Conservation (phyloP, 2,113 vertebrate genomes). For the Lontra canadensis region DNA sequence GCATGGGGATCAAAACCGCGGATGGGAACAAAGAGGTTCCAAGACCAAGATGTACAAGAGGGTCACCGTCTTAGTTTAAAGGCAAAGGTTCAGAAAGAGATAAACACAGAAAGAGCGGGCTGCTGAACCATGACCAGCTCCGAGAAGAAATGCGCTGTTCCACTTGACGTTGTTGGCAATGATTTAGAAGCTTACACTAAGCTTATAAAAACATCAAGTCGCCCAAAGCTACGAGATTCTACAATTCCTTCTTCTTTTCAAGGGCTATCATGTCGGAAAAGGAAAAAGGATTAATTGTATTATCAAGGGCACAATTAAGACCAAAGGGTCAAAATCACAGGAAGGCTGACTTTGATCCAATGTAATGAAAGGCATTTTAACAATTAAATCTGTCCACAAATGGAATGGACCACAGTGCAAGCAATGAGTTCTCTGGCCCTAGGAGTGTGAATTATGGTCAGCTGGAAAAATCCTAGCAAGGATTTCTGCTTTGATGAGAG, state of each 20-base stretch:
- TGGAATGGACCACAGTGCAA: neutral
- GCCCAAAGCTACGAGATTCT: neutral
- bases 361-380: conserved; percentile 20
- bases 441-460: conserved; percentile 11
- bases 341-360: conserved; percentile 32
- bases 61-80: neutral
- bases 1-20: neutral
- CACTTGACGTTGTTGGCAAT: neutral
- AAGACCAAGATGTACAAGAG: neutral
- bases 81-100: neutral
- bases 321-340: conserved; percentile 48
- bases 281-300: conserved; percentile 31
- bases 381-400: conserved; percentile 35
- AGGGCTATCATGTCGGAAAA: neutral
- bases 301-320: conserved; percentile 44
- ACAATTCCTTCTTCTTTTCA: conserved; percentile 50
- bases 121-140: neutral
- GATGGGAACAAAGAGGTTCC: neutral
- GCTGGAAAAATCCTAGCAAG: conserved; percentile 19
- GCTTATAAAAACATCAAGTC: conserved; percentile 44
- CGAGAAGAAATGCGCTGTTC: neutral
- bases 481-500: conserved; percentile 23
- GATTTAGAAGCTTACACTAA: neutral
- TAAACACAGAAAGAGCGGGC: neutral
- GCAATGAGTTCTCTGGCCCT: neutral